Conservation (phyloP, 2,888 invertebrate genomes). For the Pammene aurita region DNA sequence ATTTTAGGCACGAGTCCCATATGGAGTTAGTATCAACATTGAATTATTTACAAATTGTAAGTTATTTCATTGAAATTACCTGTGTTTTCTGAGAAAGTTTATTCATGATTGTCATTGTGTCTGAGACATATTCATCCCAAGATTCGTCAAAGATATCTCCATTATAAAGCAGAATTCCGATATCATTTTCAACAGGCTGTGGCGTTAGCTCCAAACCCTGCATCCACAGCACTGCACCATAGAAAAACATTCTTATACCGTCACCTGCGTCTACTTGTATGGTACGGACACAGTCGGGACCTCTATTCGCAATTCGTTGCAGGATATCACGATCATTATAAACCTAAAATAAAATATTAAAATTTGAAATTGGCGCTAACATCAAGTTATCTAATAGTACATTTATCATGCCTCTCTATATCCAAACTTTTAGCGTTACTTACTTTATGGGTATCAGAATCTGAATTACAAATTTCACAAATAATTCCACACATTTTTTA, state of each 20-base stretch:
- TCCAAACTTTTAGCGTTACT: constrained; percentile 16
- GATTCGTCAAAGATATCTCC: constrained; percentile 91
- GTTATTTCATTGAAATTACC: constrained; percentile 18
- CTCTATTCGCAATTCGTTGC: constrained; percentile 78
- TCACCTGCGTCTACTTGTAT: constrained; percentile 52
- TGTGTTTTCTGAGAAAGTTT: constrained; percentile 53
- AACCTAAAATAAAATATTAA: constrained; percentile 34
- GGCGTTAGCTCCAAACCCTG: constrained; percentile 85
- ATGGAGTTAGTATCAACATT: no score
- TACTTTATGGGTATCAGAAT: constrained; percentile 50
- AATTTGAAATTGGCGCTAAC: constrained; percentile 31
- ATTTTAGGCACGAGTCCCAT: no score
- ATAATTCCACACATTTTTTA: constrained; percentile 81
- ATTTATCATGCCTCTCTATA: background rate
- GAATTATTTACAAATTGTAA: no score
- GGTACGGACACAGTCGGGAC: constrained; percentile 76
- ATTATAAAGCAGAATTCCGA: constrained; percentile 91
- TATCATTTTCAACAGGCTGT: constrained; percentile 87
- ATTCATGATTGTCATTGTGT: constrained; percentile 80
- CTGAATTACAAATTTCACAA: constrained; percentile 67
- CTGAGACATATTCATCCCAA: constrained; percentile 67
- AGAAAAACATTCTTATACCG: constrained; percentile 59
- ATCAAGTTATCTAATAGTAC: no score
- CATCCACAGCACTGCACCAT: constrained; percentile 91
- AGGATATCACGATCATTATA: constrained; percentile 69